Percentiles rank a stretch among this genome's conserved stretches.
phyloP scores from a whole-genome alignment of 2,113 vertebrate genomes.

The Falcunculus frontatus region DNA sequence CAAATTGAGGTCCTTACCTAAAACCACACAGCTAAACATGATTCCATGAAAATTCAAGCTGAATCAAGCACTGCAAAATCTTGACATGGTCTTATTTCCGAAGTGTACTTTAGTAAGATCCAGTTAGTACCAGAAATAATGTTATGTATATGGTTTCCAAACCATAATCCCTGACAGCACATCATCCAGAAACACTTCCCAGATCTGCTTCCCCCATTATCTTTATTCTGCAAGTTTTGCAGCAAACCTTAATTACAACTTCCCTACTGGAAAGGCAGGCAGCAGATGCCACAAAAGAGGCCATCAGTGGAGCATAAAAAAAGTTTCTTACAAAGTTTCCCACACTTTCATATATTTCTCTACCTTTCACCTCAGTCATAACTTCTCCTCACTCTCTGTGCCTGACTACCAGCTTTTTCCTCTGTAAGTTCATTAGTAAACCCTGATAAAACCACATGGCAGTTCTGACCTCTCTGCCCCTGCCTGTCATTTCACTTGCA shows the following conservation, averaged over 20 bases:
- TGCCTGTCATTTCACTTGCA: neutral
- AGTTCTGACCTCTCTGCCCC: neutral
- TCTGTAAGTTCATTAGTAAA: neutral
- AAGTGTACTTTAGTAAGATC: neutral
- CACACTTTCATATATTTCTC: neutral
- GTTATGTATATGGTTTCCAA: neutral
- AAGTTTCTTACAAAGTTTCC: neutral
- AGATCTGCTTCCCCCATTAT: neutral
- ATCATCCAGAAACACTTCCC: neutral
- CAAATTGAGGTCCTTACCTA: neutral
- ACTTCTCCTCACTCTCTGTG: neutral
- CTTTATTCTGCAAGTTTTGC: neutral
- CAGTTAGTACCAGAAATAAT: neutral
- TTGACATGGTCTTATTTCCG: neutral
- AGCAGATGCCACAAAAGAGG: neutral
- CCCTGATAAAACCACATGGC: neutral
- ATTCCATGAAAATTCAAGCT: neutral
- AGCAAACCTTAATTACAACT: neutral
- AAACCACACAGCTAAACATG: neutral
- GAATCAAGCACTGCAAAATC: neutral
- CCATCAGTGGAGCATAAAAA: neutral
- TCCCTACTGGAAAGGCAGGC: neutral
- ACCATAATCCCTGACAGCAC: neutral
- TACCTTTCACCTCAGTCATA: neutral
- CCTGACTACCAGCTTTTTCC: neutral